Base-by-base conservation (phyloP, 1,140 invertebrate species). In the Metaphire vulgaris region DNA sequence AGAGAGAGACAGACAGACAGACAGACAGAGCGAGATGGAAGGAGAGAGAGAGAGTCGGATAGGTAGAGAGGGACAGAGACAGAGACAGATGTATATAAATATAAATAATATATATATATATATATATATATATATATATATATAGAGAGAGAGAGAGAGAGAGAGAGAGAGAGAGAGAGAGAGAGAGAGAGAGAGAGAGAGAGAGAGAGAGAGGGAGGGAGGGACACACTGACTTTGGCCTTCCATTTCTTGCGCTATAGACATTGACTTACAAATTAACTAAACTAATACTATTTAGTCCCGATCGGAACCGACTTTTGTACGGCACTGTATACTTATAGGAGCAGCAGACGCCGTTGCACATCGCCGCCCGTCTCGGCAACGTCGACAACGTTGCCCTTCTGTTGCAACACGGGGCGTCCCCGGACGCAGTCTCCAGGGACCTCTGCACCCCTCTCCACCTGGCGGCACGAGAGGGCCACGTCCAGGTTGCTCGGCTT, bases 371-470 rank as follows among this genome's bases (percentile, higher is more conserved):
- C 0, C 89, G 96, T 32, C 89, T 98, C 33, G 96, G 95, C 72
- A 97, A 98, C 85, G 93, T 95, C 14, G 95, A 98, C 83, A 97
- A 98, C 84, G 95, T 97, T 0, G 93, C 95, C 87, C 87, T 98
- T 41, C 86, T 98, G 26, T 87, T 98, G 29, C 95, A 97, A 85
- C 94, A 91, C 84, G 92, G 94, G 78, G 94, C 95, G 1, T 91
- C 93, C 33, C 91, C 97, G 15, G 95, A 98, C 88, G 92, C 94
- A 28, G 93, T 96, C 82, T 96, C 95, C 81, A 98, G 90, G 86
- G 99, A 98, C 88, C 97, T 97, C 77, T 99, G 99, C 85, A 98
- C 96, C 28, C 96, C 97, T 21, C 88, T 99, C 14, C 98, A 99
- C 88, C 89, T 99, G 80, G 96, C 97, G n/a, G 93, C 96, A 32